Percentiles rank a stretch among this genome's conserved stretches.
Conservation (phyloP, 2,888 invertebrate species). For the Lasioglossum vierecki region DNA sequence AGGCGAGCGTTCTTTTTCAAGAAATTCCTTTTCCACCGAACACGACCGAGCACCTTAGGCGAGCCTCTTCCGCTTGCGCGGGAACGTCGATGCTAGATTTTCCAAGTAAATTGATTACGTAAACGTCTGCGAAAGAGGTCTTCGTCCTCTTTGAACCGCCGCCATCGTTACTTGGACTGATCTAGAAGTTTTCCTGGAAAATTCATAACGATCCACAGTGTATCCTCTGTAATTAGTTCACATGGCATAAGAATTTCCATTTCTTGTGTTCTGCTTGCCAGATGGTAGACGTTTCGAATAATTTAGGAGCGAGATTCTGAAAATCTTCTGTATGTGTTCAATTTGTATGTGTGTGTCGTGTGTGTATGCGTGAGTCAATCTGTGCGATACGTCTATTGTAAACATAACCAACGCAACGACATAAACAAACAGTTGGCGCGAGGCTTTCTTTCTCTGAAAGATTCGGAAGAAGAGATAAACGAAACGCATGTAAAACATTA, state of each 20-base stretch:
- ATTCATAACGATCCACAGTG: not conserved
- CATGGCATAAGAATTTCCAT: not conserved
- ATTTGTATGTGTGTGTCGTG: no score
- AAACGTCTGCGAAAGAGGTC: conserved; percentile 60
- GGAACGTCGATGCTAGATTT: conserved; percentile 74
- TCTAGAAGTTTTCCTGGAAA: not conserved
- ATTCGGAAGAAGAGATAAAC: no score
- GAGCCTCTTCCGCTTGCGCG: conserved; percentile 58
- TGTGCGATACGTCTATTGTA: no score
- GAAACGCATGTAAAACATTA: no score
- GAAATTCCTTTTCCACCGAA: conserved; percentile 29
- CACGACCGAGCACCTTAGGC: conserved; percentile 25
- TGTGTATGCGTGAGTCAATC: no score
- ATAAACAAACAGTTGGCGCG: no score
- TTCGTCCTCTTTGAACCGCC: conserved; percentile 40
- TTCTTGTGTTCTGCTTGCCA: not conserved
- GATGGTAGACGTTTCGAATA: not conserved
- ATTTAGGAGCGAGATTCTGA: no score
- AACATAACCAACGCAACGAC: no score
- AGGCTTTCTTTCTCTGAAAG: no score
- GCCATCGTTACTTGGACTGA: conserved; percentile 11
- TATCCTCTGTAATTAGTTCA: not conserved
- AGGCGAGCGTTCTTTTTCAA: conserved; percentile 30
- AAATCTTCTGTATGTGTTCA: no score
- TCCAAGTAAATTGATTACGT: conserved; percentile 76